These are phyloP conservation scores for Phycodurus eques DNA, from an alignment of 2,113 vertebrate genomes.

Conservation along the genomic window DNA sequence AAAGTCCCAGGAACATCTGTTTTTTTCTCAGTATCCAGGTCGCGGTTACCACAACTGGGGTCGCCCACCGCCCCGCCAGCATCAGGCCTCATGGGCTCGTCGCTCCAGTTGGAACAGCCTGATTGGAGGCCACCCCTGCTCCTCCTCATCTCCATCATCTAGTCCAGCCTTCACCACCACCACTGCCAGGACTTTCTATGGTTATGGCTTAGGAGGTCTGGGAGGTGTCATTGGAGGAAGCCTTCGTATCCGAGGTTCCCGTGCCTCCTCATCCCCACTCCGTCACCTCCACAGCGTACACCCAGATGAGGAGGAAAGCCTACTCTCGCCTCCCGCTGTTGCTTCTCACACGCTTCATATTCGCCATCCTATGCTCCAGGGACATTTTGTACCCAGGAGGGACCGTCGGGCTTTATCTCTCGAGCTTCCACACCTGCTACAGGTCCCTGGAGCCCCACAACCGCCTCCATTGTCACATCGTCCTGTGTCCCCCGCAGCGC, in stretches of 20 bases:
- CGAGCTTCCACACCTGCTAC: conserved; percentile 83
- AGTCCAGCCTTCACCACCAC: conserved; percentile 49
- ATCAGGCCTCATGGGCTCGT: conserved; percentile 81
- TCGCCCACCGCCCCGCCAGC: conserved; percentile 50
- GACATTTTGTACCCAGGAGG: conserved; percentile 61
- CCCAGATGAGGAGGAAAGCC: conserved; percentile 84
- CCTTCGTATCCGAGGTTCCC: conserved; percentile 76
- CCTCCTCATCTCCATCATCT: conserved; percentile 55
- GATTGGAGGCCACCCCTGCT: conserved; percentile 54
- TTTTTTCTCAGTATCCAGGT: conserved; percentile 76
- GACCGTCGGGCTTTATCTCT: conserved; percentile 88
- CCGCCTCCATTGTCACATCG: conserved; percentile 33
- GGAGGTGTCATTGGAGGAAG: conserved; percentile 63
- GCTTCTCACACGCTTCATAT: conserved; percentile 53
- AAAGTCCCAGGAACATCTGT: background rate
- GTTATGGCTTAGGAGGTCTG: conserved; percentile 53
- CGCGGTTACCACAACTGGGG: conserved; percentile 84
- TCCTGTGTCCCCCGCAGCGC: conserved; percentile 16
- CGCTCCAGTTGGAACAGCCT: conserved; percentile 95
- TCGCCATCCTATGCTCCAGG: conserved; percentile 60
- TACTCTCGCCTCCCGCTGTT: conserved; percentile 71
- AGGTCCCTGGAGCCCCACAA: conserved; percentile 63
- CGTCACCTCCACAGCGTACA: conserved; percentile 57
- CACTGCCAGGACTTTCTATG: conserved; percentile 64
- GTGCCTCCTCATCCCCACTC: conserved; percentile 54